Evolutionary conservation across 1,140 invertebrate species (phyloP), one percentile per base, ranked within the genome.

Genomic region (Drosophila mojavensis): DNA sequence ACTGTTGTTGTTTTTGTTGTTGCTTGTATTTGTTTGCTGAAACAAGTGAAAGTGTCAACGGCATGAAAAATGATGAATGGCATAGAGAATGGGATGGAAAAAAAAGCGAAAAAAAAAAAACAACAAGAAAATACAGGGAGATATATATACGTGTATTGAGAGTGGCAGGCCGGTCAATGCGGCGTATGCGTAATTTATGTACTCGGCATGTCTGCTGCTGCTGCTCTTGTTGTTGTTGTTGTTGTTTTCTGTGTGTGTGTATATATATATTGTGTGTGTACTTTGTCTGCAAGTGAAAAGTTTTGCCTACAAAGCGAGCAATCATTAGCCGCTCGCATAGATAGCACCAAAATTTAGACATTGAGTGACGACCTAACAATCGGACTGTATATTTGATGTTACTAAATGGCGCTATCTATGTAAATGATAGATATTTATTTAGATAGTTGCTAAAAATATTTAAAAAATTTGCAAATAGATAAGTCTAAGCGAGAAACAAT

Each of bases 31-130:
- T 78, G 81, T 86, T 85, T 80, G 85, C 75, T 73, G 79, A 86
- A 86, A 88, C 76, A 86, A 86, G 82, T 86, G 83, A 86, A 88
- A 86, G 83, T 86, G 83, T 86, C 83, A 86, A 88, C 84, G 83
- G 64, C 79, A 83, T 82, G 83, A 64, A 79, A 86, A 75, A 86
- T 88, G 83, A 86, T 86, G 81, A 86, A 86, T 88, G 84, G 78
- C 59, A 56, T 51, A 47, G 62, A 79, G 72, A 88, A 82, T 74
- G 70, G 62, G 69, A 68, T 50, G 55, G 55, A 4, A 10, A 28
- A 43, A 13, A 26, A 61, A 54, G 3, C 56, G 15, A 15, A 47
- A 51, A 63, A 33, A 41, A 54, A 13, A 39, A 17, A 39, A 9
- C n/a, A 45, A 17, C n/a, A 45, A 47, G 43, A 15, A 47, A 11